Evolutionary conservation across 2,113 vertebrate genomes (phyloP).

Genomic region (Passer montanus): DNA sequence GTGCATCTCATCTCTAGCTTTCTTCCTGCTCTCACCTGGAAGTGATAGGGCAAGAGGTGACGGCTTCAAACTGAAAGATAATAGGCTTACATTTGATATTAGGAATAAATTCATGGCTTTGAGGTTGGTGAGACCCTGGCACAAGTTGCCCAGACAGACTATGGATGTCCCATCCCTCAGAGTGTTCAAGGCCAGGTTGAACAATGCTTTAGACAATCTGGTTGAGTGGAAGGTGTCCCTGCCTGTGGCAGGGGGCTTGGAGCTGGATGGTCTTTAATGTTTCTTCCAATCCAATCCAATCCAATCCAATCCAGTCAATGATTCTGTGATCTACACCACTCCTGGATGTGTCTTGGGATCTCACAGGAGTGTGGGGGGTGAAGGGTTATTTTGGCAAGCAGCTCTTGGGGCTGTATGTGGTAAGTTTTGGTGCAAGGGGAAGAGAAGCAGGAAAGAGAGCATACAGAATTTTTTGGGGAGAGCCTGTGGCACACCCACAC

Average conservation of each 20-base stretch:
- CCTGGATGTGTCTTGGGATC: background rate
- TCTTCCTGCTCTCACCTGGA: background rate
- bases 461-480: accelerated
- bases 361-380: background rate
- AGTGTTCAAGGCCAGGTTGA: background rate
- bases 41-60: background rate
- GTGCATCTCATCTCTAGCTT: background rate
- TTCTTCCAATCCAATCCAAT: background rate
- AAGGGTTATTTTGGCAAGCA: background rate
- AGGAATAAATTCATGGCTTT: background rate
- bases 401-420: background rate
- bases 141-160: background rate
- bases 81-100: background rate
- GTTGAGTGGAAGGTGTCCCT: background rate
- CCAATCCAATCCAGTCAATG: background rate
- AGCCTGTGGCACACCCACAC: background rate
- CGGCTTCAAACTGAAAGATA: background rate
- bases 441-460: background rate
- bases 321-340: background rate
- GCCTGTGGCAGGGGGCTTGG: background rate
- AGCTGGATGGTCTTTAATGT: background rate
- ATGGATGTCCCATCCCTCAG: background rate
- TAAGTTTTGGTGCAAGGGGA: background rate
- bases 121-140: background rate
- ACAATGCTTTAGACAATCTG: background rate